phyloP scores from a whole-genome alignment of 2,888 invertebrate species.

The Thereva unica region DNA sequence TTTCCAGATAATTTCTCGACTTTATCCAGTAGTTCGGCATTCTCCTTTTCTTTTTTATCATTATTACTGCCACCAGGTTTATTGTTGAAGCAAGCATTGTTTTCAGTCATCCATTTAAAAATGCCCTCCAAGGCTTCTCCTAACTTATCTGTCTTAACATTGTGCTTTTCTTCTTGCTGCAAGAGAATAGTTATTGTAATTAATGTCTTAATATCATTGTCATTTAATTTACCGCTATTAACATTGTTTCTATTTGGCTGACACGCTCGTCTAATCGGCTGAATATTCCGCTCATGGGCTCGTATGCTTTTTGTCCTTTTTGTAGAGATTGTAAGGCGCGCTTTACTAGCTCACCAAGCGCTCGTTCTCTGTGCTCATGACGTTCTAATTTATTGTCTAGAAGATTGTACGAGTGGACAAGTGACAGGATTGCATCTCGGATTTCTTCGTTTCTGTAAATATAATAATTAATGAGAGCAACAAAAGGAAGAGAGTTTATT shows the following conservation, averaged over 20 bases:
- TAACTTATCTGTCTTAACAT: slow-evolving; percentile 53
- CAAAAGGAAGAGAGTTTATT: too few relatives aligned
- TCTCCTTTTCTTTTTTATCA: slow-evolving; percentile 30
- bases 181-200: background rate
- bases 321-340: slow-evolving; percentile 72
- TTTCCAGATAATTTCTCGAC: slow-evolving; percentile 48
- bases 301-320: slow-evolving; percentile 71
- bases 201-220: background rate
- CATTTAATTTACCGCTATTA: slow-evolving; percentile 65
- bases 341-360: slow-evolving; percentile 77
- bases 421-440: slow-evolving; percentile 76
- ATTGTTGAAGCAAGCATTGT: slow-evolving; percentile 53
- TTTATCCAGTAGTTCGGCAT: slow-evolving; percentile 49
- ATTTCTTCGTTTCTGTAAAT: slow-evolving; percentile 51
- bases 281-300: slow-evolving; percentile 71
- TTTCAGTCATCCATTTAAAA: slow-evolving; percentile 56
- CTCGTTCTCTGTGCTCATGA: slow-evolving; percentile 80
- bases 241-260: slow-evolving; percentile 74
- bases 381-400: slow-evolving; percentile 82
- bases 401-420: slow-evolving; percentile 77
- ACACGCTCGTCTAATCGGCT: slow-evolving; percentile 74
- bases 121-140: slow-evolving; percentile 54
- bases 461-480: too few relatives aligned
- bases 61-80: slow-evolving; percentile 41
- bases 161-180: slow-evolving; percentile 58